These are phyloP conservation scores for Trissoscelio sp. DNA, from an alignment of 2,888 invertebrate genomes.

Conservation along the genomic window DNA sequence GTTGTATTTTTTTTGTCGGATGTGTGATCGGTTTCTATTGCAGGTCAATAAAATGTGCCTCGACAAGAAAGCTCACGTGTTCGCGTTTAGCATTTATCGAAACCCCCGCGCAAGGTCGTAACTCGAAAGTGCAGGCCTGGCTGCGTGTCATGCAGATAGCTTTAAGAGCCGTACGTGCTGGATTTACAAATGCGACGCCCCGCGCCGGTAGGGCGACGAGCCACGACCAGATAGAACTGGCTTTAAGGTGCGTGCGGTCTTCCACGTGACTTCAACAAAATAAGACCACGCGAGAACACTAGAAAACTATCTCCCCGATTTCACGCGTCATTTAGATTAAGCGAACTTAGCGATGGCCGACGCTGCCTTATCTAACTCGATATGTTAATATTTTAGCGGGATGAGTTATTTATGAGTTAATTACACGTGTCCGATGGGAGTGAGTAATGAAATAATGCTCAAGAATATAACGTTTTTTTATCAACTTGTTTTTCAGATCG, in stretches of 20 bases:
- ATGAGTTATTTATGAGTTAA: conserved; percentile 60
- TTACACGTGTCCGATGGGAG: conserved; percentile 30
- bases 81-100: conserved; percentile 83
- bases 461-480: conserved; percentile 5
- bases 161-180: conserved; percentile 83
- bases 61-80: conserved; percentile 83
- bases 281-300: conserved; percentile 39
- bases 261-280: conserved; percentile 50
- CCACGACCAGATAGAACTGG: conserved; percentile 62
- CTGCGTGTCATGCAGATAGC: conserved; percentile 83
- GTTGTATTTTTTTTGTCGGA: conserved; percentile 12
- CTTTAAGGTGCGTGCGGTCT: conserved; percentile 66
- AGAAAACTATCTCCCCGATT: conserved; percentile 48
- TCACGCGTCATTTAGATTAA: conserved; percentile 61
- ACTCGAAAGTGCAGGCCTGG: conserved; percentile 81
- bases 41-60: conserved; percentile 80
- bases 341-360: conserved; percentile 12
- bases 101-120: conserved; percentile 82
- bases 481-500: background rate
- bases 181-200: conserved; percentile 79
- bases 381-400: conserved; percentile 34
- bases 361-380: conserved; percentile 28
- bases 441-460: conserved; percentile 20
- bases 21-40: conserved; percentile 71
- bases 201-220: conserved; percentile 40